Percentiles rank a stretch among this genome's conserved stretches.
Conservation (phyloP, 2,113 vertebrate species). For the Ceyx margarethae region DNA sequence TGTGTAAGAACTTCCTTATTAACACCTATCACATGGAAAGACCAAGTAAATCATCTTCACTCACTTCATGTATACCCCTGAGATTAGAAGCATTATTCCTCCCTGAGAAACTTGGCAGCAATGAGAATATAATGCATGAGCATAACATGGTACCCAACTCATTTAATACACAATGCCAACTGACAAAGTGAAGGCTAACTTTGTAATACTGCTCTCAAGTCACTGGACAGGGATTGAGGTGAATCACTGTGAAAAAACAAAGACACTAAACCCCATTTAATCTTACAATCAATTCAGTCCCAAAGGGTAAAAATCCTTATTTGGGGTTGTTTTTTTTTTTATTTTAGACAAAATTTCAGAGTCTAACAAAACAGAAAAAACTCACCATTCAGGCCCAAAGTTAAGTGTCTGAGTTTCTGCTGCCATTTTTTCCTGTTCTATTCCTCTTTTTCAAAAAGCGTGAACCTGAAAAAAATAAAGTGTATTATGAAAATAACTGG, state of each 20-base stretch:
- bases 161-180: not conserved
- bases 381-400: constrained; percentile 99
- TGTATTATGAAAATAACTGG: not conserved
- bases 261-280: not conserved
- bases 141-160: not conserved
- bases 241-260: not conserved
- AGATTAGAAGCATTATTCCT: not conserved
- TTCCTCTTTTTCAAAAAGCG: constrained; percentile 71
- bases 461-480: constrained; percentile 77
- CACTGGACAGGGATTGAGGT: not conserved
- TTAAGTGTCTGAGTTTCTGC: constrained; percentile 99
- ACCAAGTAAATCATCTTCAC: not conserved
- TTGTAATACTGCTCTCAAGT: not conserved
- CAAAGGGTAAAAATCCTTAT: not conserved
- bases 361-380: not conserved
- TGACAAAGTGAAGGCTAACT: not conserved
- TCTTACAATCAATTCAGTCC: not conserved
- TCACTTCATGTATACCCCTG: not conserved
- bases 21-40: not conserved
- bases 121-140: not conserved
- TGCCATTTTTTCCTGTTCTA: constrained; percentile 83
- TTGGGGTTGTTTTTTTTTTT: not conserved
- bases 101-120: not conserved
- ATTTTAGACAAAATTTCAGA: not conserved
- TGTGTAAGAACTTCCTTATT: not conserved